A percentile compares a stretch with the other conserved stretches of the same genome.
phyloP scores from a whole-genome alignment of 2,888 invertebrate species.

The Strigamia crassipes region DNA sequence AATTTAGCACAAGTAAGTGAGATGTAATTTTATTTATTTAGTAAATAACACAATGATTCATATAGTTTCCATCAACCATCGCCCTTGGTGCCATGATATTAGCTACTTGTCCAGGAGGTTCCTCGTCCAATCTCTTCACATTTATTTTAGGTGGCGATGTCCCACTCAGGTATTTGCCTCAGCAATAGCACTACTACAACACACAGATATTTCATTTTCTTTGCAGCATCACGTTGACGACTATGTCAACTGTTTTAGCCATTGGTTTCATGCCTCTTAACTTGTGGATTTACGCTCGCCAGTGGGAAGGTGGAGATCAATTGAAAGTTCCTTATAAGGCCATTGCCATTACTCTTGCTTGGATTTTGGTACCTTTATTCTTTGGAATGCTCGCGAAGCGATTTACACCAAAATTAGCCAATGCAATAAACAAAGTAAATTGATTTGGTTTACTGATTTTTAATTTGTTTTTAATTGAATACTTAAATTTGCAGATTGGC shows the following conservation, averaged over 20 bases:
- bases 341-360: neutral
- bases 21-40: too few relatives aligned
- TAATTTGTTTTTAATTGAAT: too few relatives aligned
- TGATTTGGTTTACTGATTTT: too few relatives aligned
- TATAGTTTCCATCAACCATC: too few relatives aligned
- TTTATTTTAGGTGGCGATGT: neutral
- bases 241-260: neutral
- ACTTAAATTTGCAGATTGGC: neutral
- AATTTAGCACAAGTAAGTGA: too few relatives aligned
- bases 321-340: neutral
- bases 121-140: neutral
- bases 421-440: too few relatives aligned
- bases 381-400: too few relatives aligned
- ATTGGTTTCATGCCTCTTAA: constrained; percentile 18
- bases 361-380: too few relatives aligned
- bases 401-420: too few relatives aligned
- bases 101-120: neutral
- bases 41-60: too few relatives aligned
- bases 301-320: neutral
- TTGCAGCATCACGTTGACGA: neutral
- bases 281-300: neutral
- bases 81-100: neutral
- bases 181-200: neutral
- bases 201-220: neutral
- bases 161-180: neutral